phyloP scores from a whole-genome alignment of 2,113 vertebrate genomes.

The Megaleporinus macrocephalus region DNA sequence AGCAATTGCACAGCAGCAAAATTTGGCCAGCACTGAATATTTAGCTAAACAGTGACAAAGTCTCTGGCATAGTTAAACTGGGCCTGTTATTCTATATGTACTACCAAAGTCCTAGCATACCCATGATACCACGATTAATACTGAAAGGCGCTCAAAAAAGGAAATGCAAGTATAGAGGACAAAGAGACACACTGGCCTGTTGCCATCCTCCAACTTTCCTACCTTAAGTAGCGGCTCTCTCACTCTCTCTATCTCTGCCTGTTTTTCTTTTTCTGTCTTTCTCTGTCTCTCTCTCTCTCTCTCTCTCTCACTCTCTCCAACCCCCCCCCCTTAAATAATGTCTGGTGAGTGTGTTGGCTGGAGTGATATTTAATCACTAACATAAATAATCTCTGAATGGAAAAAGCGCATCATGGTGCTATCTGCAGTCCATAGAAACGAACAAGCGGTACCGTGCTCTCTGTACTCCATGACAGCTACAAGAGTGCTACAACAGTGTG shows the following conservation, averaged over 20 bases:
- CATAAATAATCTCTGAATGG: conserved; percentile 77
- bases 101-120: background rate
- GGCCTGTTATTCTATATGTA: conserved; percentile 1
- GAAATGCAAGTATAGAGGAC: background rate
- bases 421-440: conserved; percentile 31
- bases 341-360: conserved; percentile 59
- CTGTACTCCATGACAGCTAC: background rate
- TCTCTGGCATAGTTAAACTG: conserved; percentile 18
- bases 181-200: background rate
- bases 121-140: background rate
- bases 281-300: background rate
- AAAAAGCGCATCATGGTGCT: conserved; percentile 74
- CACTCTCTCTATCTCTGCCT: background rate
- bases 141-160: background rate
- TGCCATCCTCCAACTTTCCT: background rate
- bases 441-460: conserved; percentile 13
- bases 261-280: conserved; percentile 12
- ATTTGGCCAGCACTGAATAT: background rate
- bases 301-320: conserved; percentile 11
- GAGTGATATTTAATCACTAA: conserved; percentile 73
- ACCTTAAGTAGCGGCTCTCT: conserved; percentile 14
- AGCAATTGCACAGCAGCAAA: background rate
- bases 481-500: background rate
- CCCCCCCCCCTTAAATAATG: conserved; percentile 41
- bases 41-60: conserved; percentile 6